These are phyloP conservation scores for Eutrigla gurnardus DNA, from an alignment of 2,797 vertebrate genomes.

Conservation along the genomic window DNA sequence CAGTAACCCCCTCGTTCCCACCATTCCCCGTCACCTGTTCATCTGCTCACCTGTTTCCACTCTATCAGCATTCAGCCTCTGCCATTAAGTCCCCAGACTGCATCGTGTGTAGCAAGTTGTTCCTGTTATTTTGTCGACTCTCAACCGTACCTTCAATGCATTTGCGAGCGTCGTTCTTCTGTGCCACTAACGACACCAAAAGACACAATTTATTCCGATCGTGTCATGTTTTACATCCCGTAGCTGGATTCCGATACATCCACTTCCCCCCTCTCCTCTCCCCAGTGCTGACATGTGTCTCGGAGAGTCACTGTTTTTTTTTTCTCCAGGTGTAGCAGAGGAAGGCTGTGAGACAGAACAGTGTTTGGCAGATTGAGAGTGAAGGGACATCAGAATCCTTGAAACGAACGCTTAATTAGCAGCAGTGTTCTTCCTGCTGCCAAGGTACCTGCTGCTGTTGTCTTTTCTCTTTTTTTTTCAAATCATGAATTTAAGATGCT, in stretches of 20 bases:
- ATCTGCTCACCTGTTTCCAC: no score
- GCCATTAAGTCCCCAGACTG: no score
- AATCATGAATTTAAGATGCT: slow-evolving; percentile 20
- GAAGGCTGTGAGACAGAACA: slow-evolving; percentile 43
- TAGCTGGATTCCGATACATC: slow-evolving; percentile 2
- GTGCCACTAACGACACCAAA: neutral
- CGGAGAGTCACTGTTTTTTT: neutral
- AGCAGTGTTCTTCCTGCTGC: slow-evolving; percentile 36
- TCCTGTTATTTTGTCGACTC: neutral
- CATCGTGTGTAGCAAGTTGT: neutral
- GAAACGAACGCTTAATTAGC: slow-evolving; percentile 62
- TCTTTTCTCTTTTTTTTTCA: slow-evolving; percentile 17
- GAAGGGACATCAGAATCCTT: slow-evolving; percentile 44
- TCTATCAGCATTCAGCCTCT: no score
- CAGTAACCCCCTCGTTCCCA: no score
- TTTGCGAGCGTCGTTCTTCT: neutral
- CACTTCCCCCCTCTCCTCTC: slow-evolving; percentile 7
- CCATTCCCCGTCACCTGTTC: no score
- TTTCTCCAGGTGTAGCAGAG: slow-evolving; percentile 25
- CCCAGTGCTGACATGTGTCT: slow-evolving; percentile 19
- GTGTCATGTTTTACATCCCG: neutral
- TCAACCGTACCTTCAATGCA: neutral
- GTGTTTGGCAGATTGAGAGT: slow-evolving; percentile 44
- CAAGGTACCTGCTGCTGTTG: slow-evolving; percentile 34
- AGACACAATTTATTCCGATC: slow-evolving; percentile 1